These are phyloP conservation scores for Coelopa frigida DNA, from an alignment of 1,140 invertebrate genomes.

Conservation along the genomic window DNA sequence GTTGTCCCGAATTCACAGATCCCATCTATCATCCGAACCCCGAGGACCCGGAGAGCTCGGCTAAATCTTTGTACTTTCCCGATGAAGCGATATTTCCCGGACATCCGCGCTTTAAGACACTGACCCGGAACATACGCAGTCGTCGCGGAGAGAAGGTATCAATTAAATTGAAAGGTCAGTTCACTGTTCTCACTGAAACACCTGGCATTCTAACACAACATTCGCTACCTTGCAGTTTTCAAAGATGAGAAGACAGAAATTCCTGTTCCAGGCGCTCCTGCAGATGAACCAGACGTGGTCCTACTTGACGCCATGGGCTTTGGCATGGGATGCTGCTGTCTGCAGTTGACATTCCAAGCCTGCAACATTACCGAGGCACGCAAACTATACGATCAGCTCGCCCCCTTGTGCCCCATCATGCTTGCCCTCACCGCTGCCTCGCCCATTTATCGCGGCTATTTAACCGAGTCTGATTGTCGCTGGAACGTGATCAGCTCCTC, in stretches of 20 bases:
- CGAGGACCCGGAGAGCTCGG: slow-evolving; percentile 57
- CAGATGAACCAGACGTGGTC: slow-evolving; percentile 70
- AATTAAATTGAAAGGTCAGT: slow-evolving; percentile 86
- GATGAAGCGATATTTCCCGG: slow-evolving; percentile 89
- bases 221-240: slow-evolving; percentile 61
- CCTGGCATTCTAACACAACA: slow-evolving; percentile 4
- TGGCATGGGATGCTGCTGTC: slow-evolving; percentile 97
- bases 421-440: slow-evolving; percentile 93
- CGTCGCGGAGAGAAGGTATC: slow-evolving; percentile 90
- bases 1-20: slow-evolving; percentile 81
- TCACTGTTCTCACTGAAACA: neutral
- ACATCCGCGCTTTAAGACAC: slow-evolving; percentile 92
- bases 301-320: slow-evolving; percentile 99
- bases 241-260: slow-evolving; percentile 81
- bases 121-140: slow-evolving; percentile 87
- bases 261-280: slow-evolving; percentile 65
- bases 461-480: slow-evolving; percentile 93
- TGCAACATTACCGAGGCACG: slow-evolving; percentile 95
- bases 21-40: slow-evolving; percentile 68
- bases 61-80: slow-evolving; percentile 88
- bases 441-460: slow-evolving; percentile 85
- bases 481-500: slow-evolving; percentile 94
- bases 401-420: slow-evolving; percentile 96
- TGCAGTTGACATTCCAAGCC: slow-evolving; percentile 89
- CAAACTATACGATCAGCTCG: slow-evolving; percentile 94